Base-by-base conservation (phyloP, 1,140 invertebrate species). In the Cherax destructor region DNA sequence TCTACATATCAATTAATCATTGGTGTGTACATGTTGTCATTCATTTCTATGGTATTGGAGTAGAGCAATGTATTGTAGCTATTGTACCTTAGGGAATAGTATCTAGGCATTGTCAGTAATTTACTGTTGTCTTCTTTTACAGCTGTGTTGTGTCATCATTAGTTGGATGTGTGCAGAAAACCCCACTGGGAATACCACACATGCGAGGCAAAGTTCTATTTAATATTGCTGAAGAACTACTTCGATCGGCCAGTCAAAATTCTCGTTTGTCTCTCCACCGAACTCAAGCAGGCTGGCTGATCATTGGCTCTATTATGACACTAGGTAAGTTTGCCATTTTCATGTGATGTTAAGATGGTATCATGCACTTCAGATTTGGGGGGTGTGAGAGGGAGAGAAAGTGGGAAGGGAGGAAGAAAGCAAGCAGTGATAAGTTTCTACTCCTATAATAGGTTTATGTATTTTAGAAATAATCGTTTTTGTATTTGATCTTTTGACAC, bases 261-360 rank as follows among this genome's bases (percentile, higher is more conserved):
- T 98, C 98, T 94, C 96, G 98, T 90, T 95, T 99, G 86, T 99
- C 99, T 16, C 95, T 99, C 77, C 98, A 98, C 94, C 96, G 98
- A 94, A 99, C 98, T 65, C 98, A 99, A 94, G 98, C 99, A 87
- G 99, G 99, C 21, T 99, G 99, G 99, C 96, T 99, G 30, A 95
- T 99, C 30, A 98, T 99, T 93, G 98, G 98, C 72, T 97, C 99
- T 86, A 97, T 99, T 47, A 99, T 99, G 97, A 99, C 98, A 21
- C 94, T 99, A 93, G 98, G 98, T 85, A 77, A 52, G 86, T 69
- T 61, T n/a, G 9, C 41, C 18, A 7, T 49, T 87, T 87, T 16
- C 52, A 56, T 56, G 52, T 56, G 9, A 11, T n/a, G 41, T 65
- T 83, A 13, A 56, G 13, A 56, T 10, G 9, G 52, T 41, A 41